Conservation (phyloP, 2,797 vertebrate species). For the Spinus olivaceus region DNA sequence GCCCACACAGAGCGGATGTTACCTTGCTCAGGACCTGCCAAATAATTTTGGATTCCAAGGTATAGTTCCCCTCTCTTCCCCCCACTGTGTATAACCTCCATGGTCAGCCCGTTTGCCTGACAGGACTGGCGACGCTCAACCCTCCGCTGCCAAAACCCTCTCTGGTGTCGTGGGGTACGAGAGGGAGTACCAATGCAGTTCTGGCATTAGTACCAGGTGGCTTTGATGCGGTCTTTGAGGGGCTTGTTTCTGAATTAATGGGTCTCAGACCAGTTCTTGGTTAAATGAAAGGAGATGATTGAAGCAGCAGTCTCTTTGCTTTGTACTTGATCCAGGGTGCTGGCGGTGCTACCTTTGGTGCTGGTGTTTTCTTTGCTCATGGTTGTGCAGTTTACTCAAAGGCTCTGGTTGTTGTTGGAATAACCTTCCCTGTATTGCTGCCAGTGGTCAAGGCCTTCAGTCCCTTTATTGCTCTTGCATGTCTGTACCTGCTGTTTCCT, state of each 20-base stretch:
- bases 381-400: not conserved
- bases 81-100: rapidly evolving
- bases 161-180: rapidly evolving
- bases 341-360: not conserved
- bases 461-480: not conserved
- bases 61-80: not conserved
- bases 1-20: not conserved
- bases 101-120: not conserved
- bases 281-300: not conserved
- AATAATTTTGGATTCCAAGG: conserved; percentile 20
- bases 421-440: not conserved
- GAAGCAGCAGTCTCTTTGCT: not conserved
- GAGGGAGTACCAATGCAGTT: not conserved
- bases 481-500: not conserved
- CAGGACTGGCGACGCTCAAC: rapidly evolving
- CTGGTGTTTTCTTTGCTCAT: not conserved
- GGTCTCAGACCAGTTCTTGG: not conserved
- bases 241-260: not conserved
- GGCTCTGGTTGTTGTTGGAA: not conserved
- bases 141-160: rapidly evolving
- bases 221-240: not conserved
- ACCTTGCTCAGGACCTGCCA: conserved; percentile 5
- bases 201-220: not conserved
- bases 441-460: not conserved
- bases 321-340: not conserved